Conservation (phyloP, 2,888 invertebrate genomes). For the Drosophila rellima region DNA sequence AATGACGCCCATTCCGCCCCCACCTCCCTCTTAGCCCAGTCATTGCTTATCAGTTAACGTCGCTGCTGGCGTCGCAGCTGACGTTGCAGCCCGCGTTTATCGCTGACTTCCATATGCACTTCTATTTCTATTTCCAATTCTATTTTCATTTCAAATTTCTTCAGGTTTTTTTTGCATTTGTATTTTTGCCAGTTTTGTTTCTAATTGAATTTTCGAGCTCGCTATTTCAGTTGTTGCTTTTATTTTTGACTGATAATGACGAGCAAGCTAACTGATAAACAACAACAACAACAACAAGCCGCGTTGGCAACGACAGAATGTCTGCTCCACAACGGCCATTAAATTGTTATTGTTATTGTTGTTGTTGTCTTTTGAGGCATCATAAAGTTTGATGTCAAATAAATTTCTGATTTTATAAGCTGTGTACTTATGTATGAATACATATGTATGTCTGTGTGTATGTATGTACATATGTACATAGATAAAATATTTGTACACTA, state of each 20-base stretch:
- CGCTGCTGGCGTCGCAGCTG: slow-evolving; percentile 19
- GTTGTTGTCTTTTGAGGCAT: background rate
- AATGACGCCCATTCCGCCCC: slow-evolving; percentile 12
- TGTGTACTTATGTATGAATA: too few species aligned
- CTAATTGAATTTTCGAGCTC: slow-evolving; percentile 44
- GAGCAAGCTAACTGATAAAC: slow-evolving; percentile 53
- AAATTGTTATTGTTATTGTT: background rate
- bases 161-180: slow-evolving; percentile 5
- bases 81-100: slow-evolving; percentile 40
- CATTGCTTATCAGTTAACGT: slow-evolving; percentile 51
- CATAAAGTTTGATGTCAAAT: background rate
- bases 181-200: slow-evolving; percentile 26
- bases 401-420: background rate
- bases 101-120: slow-evolving; percentile 48
- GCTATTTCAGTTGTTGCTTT: slow-evolving; percentile 9
- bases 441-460: too few species aligned
- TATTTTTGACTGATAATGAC: slow-evolving; percentile 51
- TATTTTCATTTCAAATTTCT: slow-evolving; percentile 25
- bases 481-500: too few species aligned
- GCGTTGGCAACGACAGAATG: slow-evolving; percentile 47
- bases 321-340: slow-evolving; percentile 24
- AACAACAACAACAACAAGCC: slow-evolving; percentile 4
- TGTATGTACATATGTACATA: too few species aligned
- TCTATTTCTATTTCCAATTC: slow-evolving; percentile 36
- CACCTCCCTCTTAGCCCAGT: background rate